Base-by-base conservation (phyloP, 23 tunicate genomes). In the Corella eumyota region DNA sequence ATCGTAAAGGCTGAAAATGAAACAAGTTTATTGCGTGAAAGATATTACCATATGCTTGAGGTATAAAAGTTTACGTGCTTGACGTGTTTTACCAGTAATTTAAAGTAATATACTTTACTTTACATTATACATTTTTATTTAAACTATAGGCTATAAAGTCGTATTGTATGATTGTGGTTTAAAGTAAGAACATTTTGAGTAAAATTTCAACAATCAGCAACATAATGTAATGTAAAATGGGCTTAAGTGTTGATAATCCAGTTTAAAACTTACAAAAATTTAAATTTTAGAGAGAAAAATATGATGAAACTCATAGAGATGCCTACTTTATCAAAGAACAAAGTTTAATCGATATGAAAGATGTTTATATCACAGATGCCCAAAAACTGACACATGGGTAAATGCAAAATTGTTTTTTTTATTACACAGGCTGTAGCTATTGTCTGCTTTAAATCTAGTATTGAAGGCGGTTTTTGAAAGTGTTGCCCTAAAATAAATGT, bases 21-120 rank as follows among this genome's bases (percentile, higher is more conserved):
- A 30, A 72, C 90, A 0, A 79, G 72, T 57, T 30, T 34, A 7
- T 53, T 80, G 61, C 72, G 90, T 34, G 67, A 80, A 38, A 40
- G 56, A 58, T 80, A 80, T 57, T 80, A 80, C 33, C 78, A 80
- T 45, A 80, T 80, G 90, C 73, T 80, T 0, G 78, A 79, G 36
- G 78, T 72, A 34, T 47, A 36, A 13, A 30, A 60, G n/a, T 60
- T 15, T 32, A n/a, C 25, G 61, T 6, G 11, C 48, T 11, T 40
- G 11, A 40, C 15, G 48, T 40, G 15, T 40, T 40, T 40, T 9
- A 9, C 11, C 48, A 9, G 48, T 9, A 40, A 40, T 40, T 15
- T 40, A 40, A 15, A 15, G 48, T 40, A 15, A n/a, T n/a, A n/a
- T n/a, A n/a, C n/a, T n/a, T n/a, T n/a, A n/a, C n/a, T n/a, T n/a